Conservation (phyloP, 2,888 invertebrate genomes). For the Heliconius ethilla region DNA sequence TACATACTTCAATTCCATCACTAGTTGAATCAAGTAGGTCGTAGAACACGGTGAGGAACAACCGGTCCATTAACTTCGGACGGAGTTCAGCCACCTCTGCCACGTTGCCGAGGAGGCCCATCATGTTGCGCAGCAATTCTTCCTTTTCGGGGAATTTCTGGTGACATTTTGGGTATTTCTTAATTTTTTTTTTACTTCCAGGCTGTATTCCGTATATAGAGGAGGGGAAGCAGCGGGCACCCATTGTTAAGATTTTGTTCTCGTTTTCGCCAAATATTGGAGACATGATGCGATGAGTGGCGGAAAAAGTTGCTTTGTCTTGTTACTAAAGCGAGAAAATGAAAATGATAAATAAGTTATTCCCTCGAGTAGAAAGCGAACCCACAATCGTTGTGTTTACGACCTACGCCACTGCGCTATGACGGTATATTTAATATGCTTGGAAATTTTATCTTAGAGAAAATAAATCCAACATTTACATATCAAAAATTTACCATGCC, state of each 20-base stretch:
- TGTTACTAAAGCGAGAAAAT: too few relatives aligned
- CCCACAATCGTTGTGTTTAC: too few relatives aligned
- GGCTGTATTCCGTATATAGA: background rate
- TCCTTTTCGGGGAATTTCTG: conserved; percentile 94
- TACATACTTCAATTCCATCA: conserved; percentile 95
- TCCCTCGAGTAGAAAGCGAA: too few relatives aligned
- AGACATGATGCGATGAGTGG: background rate
- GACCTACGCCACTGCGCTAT: too few relatives aligned
- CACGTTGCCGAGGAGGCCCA: conserved; percentile 97
- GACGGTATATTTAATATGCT: too few relatives aligned
- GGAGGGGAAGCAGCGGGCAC: background rate
- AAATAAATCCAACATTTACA: too few relatives aligned
- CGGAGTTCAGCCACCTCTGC: conserved; percentile 95
- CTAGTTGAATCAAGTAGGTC: conserved; percentile 91
- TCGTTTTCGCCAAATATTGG: background rate
- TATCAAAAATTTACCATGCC: too few relatives aligned
- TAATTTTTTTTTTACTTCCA: too few relatives aligned
- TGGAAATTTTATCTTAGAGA: too few relatives aligned
- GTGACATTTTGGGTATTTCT: background rate
- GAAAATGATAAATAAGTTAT: too few relatives aligned
- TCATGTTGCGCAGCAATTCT: conserved; percentile 97
- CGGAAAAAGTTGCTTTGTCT: too few relatives aligned
- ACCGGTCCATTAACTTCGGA: conserved; percentile 90
- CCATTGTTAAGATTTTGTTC: too few relatives aligned
- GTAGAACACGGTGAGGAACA: conserved; percentile 93